Evolutionary conservation across 2,797 vertebrate genomes (phyloP).

Genomic region (Sciurus vulgaris): DNA sequence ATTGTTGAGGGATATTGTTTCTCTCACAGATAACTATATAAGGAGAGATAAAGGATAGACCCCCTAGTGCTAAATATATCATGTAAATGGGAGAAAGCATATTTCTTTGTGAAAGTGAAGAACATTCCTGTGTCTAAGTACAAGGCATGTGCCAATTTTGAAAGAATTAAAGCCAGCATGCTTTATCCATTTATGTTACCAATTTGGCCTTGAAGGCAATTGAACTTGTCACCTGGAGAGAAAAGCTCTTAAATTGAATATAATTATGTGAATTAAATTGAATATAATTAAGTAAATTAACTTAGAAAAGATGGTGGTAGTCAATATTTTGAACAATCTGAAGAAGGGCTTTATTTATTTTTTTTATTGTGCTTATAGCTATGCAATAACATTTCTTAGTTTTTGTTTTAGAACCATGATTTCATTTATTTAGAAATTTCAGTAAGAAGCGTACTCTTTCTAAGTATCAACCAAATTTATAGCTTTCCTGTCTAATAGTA

Average conservation of each 20-base stretch:
- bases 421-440: conserved; percentile 48
- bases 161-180: neutral
- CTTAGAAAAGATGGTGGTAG: neutral
- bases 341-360: conserved; percentile 1
- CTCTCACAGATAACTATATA: neutral
- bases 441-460: conserved; percentile 32
- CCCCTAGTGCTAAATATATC: neutral
- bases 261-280: neutral
- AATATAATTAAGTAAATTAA: neutral
- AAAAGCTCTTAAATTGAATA: neutral
- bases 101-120: neutral
- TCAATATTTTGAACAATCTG: conserved; percentile 6
- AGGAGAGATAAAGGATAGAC: neutral
- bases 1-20: neutral
- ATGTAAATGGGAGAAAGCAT: neutral
- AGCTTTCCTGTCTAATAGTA: neutral
- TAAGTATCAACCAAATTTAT: neutral
- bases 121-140: neutral
- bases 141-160: neutral
- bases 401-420: neutral
- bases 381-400: neutral
- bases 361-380: neutral
- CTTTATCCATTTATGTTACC: neutral
- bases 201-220: neutral
- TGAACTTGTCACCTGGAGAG: neutral